These are phyloP conservation scores for Muntiacus muntjak DNA, from an alignment of 2,113 vertebrate genomes.

Conservation along the genomic window DNA sequence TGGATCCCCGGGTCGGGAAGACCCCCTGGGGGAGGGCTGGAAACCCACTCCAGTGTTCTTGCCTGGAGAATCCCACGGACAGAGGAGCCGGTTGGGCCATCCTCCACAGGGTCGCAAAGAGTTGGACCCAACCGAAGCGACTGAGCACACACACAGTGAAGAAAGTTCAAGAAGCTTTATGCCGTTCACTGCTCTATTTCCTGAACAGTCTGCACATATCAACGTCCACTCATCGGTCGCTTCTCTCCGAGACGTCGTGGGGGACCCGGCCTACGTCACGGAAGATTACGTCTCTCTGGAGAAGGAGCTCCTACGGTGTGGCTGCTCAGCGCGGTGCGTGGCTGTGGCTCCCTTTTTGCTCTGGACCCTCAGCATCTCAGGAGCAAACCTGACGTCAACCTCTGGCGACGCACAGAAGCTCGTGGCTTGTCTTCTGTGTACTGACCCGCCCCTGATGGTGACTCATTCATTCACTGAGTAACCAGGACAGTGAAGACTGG, in stretches of 20 bases:
- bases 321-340: background rate
- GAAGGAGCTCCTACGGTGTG: background rate
- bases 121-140: background rate
- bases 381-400: background rate
- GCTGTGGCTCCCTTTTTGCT: background rate
- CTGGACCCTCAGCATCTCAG: background rate
- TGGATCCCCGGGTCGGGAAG: background rate
- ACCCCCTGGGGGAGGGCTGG: background rate
- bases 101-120: accelerated
- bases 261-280: background rate
- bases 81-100: background rate
- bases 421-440: background rate
- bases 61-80: background rate
- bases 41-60: background rate
- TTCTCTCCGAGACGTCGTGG: background rate
- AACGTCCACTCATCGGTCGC: background rate
- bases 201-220: background rate
- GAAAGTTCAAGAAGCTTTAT: background rate
- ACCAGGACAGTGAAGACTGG: background rate
- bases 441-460: background rate
- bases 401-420: background rate
- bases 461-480: background rate
- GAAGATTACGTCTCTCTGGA: background rate
- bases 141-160: accelerated
- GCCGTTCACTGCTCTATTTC: background rate